These are phyloP conservation scores for Natrix natrix DNA, from an alignment of 2,797 vertebrate species.

Conservation along the genomic window DNA sequence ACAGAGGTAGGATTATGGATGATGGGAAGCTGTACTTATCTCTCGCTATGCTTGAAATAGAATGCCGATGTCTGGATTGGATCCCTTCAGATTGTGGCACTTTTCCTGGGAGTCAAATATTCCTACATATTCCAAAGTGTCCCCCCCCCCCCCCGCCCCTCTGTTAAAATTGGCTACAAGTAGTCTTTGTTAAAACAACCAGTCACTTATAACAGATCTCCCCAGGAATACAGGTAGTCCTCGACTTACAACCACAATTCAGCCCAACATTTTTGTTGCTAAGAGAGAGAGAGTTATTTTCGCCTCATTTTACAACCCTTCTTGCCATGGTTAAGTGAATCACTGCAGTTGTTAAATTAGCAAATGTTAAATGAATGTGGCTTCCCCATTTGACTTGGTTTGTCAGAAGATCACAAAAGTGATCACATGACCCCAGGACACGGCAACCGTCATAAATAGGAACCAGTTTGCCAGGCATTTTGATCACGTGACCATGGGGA, in stretches of 20 bases:
- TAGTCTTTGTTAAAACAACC: background rate
- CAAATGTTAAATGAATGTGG: background rate
- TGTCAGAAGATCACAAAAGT: background rate
- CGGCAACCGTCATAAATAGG: background rate
- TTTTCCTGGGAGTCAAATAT: background rate
- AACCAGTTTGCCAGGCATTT: background rate
- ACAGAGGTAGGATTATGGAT: slow-evolving; percentile 16
- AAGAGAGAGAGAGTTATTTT: background rate
- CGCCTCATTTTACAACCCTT: background rate
- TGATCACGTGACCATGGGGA: background rate
- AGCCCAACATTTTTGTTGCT: background rate
- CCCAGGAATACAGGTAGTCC: background rate
- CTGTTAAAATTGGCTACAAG: background rate
- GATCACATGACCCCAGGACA: background rate
- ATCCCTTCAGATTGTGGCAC: no score
- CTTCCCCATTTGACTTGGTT: background rate
- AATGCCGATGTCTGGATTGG: background rate
- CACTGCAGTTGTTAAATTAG: background rate
- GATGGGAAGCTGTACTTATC: background rate
- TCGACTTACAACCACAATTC: no score
- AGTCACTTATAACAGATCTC: background rate
- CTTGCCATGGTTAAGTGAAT: background rate
- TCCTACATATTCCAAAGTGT: background rate
- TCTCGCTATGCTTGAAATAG: background rate
- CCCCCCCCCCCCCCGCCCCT: fast-evolving